Conservation (phyloP, 2,113 vertebrate genomes). For the Hypomesus transpacificus region DNA sequence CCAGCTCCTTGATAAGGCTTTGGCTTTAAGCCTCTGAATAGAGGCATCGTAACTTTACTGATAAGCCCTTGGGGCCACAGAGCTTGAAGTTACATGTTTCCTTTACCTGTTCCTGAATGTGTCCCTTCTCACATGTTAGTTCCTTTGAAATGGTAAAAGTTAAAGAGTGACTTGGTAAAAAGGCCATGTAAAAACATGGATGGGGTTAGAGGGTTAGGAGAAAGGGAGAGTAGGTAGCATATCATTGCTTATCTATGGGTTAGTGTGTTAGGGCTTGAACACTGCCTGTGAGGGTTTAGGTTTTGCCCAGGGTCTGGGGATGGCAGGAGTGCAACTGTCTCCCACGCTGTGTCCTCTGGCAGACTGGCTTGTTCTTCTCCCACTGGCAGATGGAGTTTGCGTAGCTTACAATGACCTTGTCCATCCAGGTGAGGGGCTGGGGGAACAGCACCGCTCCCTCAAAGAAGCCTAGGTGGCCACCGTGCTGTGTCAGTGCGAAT, state of each 20-base stretch:
- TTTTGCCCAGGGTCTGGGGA: not conserved
- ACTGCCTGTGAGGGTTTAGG: not conserved
- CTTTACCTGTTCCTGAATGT: no score
- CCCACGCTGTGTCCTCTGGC: conserved; percentile 52
- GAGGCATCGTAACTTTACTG: no score
- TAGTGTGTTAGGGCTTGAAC: not conserved
- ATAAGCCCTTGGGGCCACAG: no score
- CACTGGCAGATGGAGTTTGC: conserved; percentile 86
- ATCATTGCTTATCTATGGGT: no score
- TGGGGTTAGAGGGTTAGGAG: not conserved
- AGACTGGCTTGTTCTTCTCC: conserved; percentile 77
- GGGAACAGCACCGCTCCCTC: conserved; percentile 91
- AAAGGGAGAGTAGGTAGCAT: not conserved
- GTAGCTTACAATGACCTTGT: conserved; percentile 91
- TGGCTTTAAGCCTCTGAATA: no score
- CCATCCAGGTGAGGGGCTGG: conserved; percentile 95
- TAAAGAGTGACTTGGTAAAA: not conserved
- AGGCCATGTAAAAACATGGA: not conserved
- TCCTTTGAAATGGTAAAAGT: not conserved
- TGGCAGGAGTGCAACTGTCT: not conserved
- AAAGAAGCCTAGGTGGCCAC: conserved; percentile 96
- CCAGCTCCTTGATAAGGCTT: no score
- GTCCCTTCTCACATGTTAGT: not conserved
- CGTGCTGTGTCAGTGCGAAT: conserved; percentile 87
- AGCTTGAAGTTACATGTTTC: no score